Base-by-base conservation (phyloP, 2,113 vertebrate genomes). In the Motacilla tschutschensis region DNA sequence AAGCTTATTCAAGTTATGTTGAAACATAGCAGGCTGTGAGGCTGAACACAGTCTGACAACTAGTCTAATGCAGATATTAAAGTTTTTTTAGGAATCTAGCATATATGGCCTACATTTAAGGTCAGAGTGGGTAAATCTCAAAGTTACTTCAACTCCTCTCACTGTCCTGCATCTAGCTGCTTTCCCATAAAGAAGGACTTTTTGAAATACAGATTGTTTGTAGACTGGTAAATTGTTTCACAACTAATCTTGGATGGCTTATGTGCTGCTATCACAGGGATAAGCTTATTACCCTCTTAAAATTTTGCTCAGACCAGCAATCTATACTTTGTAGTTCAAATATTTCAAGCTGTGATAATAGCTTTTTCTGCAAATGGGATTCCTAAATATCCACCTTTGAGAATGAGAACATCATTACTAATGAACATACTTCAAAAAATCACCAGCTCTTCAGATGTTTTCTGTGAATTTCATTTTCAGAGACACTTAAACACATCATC, bases 31-130 rank as follows among this genome's bases (percentile, higher is more conserved):
- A 85, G 60, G 81, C 57, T 64, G 65, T 29, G 26, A 84, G 67
- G 50, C 46, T 79, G 81, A 92, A 82, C 81, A 65, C 44, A 72
- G 58, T 54, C 75, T 78, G 54, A 83, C 53, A 89, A 81, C 24
- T 47, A 83, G 20, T 38, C 53, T 81, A 75, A 93, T 63, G 67
- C 55, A 89, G 58, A 83, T 83, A 82, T 74, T 87, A 65, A 87
- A 75, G 63, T 67, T 93, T 91, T 93, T 93, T 92, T 91, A 60
- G 81, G 71, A 82, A 83, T 51, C 44, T 47, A 73, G 8, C 17
- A 67, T 90, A 31, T 65, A 91, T 16, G 43, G n/a, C 58, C 85
- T 91, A 85, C n/a, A 82, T 76, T 33, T 85, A 60, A 79, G 74
- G 83, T 83, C 79, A 85, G 54, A 67, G 29, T 20, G 12, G 2